Conservation (phyloP, 2,888 invertebrate genomes). For the Thymelicus lineola region DNA sequence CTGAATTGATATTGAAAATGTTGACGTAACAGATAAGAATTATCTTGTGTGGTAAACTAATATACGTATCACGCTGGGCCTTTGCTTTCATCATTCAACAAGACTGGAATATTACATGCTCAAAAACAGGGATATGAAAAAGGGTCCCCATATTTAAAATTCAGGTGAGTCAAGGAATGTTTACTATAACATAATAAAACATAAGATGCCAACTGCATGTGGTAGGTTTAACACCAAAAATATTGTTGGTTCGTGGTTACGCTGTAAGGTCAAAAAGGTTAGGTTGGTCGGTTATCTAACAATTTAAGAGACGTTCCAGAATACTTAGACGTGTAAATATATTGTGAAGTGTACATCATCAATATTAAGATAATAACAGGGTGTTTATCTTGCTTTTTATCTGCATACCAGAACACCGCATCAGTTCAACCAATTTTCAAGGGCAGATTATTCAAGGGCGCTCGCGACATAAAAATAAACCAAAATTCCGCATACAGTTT, state of each 20-base stretch:
- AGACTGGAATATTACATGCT: constrained; percentile 50
- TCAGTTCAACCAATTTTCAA: constrained; percentile 65
- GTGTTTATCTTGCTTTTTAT: constrained; percentile 9
- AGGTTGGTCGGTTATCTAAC: constrained; percentile 67
- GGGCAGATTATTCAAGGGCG: constrained; percentile 76
- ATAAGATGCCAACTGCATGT: background rate
- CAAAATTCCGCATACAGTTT: constrained; percentile 45
- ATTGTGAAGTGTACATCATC: too few relatives aligned
- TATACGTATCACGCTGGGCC: constrained; percentile 54
- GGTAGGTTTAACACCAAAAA: background rate
- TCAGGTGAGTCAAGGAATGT: constrained; percentile 40
- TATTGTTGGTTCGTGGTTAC: constrained; percentile 10
- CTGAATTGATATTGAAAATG: constrained; percentile 66
- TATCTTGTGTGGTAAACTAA: constrained; percentile 67
- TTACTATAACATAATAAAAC: background rate
- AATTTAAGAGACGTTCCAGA: constrained; percentile 37
- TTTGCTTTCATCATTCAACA: constrained; percentile 54
- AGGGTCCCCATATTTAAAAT: constrained; percentile 8
- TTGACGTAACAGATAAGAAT: constrained; percentile 76
- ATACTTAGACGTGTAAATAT: background rate
- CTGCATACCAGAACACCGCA: constrained; percentile 47
- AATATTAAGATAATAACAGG: too few relatives aligned
- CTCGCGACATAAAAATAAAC: constrained; percentile 44
- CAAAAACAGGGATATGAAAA: constrained; percentile 39
- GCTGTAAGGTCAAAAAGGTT: constrained; percentile 69